A percentile compares a stretch with the other conserved stretches of the same genome.
Evolutionary conservation across 2,797 vertebrate genomes (phyloP).

Genomic region (Scolopax bukidnonensis): DNA sequence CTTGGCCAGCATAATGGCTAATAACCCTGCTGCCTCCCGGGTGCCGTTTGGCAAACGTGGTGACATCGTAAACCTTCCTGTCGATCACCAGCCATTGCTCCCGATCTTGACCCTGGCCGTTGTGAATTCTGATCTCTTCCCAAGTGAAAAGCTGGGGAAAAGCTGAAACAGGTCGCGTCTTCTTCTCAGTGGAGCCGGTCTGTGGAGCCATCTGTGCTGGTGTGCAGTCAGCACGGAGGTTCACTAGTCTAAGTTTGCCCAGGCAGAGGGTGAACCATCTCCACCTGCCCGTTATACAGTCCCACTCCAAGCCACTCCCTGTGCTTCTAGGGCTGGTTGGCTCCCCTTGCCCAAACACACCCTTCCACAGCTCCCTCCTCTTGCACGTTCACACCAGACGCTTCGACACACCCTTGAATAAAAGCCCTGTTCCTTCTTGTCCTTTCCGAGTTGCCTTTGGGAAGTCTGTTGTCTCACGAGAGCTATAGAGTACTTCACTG

Average conservation of each 20-base stretch:
- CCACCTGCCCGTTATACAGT: conserved; percentile 29
- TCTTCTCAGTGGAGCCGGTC: neutral
- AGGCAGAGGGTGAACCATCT: neutral
- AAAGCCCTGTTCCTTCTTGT: neutral
- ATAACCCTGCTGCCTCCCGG: conserved; percentile 48
- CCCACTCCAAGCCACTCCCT: conserved; percentile 19
- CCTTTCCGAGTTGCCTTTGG: neutral
- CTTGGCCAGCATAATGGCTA: conserved; percentile 63
- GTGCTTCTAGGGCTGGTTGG: neutral
- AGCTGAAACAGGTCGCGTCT: neutral
- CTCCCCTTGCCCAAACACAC: neutral
- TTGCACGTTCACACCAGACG: neutral
- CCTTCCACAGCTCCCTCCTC: neutral
- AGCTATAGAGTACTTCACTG: neutral
- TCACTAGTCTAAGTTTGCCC: neutral
- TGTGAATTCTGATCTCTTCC: conserved; percentile 29
- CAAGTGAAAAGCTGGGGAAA: conserved; percentile 47
- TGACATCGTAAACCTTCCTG: conserved; percentile 57
- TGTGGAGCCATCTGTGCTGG: neutral
- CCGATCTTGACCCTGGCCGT: neutral
- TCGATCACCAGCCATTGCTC: conserved; percentile 60
- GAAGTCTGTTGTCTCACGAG: neutral
- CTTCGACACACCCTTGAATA: neutral
- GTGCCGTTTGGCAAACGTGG: neutral
- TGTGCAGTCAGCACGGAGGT: rapidly evolving